Evolutionary conservation across 2,888 invertebrate genomes (phyloP).

Genomic region (Sesamia inferens): DNA sequence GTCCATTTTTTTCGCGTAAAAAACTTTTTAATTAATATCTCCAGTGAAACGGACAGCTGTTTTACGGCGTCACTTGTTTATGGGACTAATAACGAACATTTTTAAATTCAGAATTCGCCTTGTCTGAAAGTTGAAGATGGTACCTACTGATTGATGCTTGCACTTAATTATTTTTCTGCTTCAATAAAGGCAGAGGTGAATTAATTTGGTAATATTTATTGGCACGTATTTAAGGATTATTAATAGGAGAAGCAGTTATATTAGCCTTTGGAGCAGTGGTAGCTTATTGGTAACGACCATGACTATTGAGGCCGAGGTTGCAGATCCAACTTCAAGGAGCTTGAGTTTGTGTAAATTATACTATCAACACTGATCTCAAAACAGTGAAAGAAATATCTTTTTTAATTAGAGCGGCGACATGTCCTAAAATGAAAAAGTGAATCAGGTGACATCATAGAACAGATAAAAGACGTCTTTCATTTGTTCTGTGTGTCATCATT

Average conservation of each 20-base stretch:
- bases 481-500: too few relatives aligned
- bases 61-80: constrained; percentile 74
- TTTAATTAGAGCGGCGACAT: too few relatives aligned
- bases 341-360: too few relatives aligned
- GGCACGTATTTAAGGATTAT: constrained; percentile 3
- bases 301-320: too few relatives aligned
- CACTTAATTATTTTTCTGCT: constrained; percentile 21
- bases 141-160: constrained; percentile 34
- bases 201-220: constrained; percentile 19
- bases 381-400: too few relatives aligned
- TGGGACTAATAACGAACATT: constrained; percentile 75
- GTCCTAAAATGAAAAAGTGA: too few relatives aligned
- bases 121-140: constrained; percentile 31
- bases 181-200: constrained; percentile 16
- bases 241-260: background rate
- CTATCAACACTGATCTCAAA: too few relatives aligned
- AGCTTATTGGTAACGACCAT: too few relatives aligned
- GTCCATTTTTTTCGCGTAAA: constrained; percentile 72
- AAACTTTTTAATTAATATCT: constrained; percentile 88
- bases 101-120: constrained; percentile 59
- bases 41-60: constrained; percentile 76
- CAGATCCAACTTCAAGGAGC: too few relatives aligned
- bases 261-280: too few relatives aligned
- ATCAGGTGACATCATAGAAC: too few relatives aligned
- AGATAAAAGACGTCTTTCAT: too few relatives aligned